A percentile compares a stretch with the other conserved stretches of the same genome.
phyloP scores from a whole-genome alignment of 2,888 invertebrate species.

The Chouioia cunea region DNA sequence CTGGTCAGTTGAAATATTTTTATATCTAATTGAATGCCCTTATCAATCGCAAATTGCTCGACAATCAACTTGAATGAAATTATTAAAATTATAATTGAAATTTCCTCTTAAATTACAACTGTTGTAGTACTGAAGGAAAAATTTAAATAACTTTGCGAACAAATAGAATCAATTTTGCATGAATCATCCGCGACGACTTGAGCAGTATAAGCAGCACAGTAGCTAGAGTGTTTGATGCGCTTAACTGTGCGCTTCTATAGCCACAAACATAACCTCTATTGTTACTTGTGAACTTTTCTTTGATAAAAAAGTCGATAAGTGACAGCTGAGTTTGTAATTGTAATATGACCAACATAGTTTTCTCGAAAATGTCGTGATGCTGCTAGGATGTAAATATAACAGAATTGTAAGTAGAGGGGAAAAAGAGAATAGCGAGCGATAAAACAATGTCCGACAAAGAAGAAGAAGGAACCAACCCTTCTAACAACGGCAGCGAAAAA shows the following conservation, averaged over 20 bases:
- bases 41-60: too few species aligned
- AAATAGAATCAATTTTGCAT: background rate
- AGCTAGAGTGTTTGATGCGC: background rate
- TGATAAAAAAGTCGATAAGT: background rate
- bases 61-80: too few species aligned
- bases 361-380: background rate
- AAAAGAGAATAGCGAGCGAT: background rate
- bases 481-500: constrained; percentile 40
- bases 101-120: background rate
- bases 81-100: too few species aligned
- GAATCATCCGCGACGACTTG: constrained; percentile 17
- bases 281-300: constrained; percentile 1
- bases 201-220: constrained; percentile 2
- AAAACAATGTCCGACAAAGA: constrained; percentile 52
- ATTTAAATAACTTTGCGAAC: background rate
- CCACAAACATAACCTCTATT: constrained; percentile 28
- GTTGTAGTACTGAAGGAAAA: background rate
- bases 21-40: too few species aligned
- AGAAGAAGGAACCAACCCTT: constrained; percentile 46
- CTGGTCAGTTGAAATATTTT: constrained; percentile 17
- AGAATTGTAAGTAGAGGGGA: background rate
- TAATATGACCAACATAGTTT: constrained; percentile 13
- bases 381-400: constrained; percentile 1
- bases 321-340: constrained; percentile 15
- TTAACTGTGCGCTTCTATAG: background rate